Base-by-base conservation (phyloP, 2,888 invertebrate genomes). In the Drosophila neutralis region DNA sequence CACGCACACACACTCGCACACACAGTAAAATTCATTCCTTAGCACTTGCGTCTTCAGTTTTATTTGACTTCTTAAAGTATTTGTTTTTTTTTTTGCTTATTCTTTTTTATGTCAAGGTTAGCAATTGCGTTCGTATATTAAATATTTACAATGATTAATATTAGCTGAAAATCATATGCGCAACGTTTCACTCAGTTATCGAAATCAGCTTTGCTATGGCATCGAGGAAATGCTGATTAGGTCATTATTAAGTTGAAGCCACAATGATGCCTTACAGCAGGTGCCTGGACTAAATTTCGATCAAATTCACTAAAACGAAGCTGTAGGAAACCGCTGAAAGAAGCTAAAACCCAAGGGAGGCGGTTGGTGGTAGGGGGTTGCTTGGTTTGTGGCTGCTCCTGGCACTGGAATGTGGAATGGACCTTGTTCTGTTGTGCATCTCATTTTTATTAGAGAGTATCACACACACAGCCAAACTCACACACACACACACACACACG, bases 391-490 rank as follows among this genome's bases (percentile, higher is more conserved):
- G 68, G 38, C 35, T 24, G 21, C 11, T 69, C 59, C 45, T 33
- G 63, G 21, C 67, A 53, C 40, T 62, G 57, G 13, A 29, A 29
- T 29, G 38, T 11, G 69, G 62, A 21, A 52, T 45, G 61, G 21
- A 42, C 54, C 52, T 40, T 74, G 57, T 59, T 76, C 52, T 66
- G 67, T 48, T 68, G 71, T 72, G 72, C 80, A 78, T 75, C 79
- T 84, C 78, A 76, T 87, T 79, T 79, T 77, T 83, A 72, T 82
- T 72, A 75, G 70, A 57, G 67, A 78, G 76, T 77, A 66, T 54
- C 66, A 51, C 71, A 72, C 68, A 76, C 70, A 74, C 62, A 56
- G 18, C 49, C 40, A 62, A 21, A 51, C 10, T 40, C 15, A 38
- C 21, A 62, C n/a, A 49, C 7, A 61, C 6, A 61, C 18, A 51